A percentile compares a stretch with the other conserved stretches of the same genome.
These are phyloP conservation scores for Amphipyra tragopoginis DNA, from an alignment of 2,888 invertebrate species.

Conservation along the genomic window DNA sequence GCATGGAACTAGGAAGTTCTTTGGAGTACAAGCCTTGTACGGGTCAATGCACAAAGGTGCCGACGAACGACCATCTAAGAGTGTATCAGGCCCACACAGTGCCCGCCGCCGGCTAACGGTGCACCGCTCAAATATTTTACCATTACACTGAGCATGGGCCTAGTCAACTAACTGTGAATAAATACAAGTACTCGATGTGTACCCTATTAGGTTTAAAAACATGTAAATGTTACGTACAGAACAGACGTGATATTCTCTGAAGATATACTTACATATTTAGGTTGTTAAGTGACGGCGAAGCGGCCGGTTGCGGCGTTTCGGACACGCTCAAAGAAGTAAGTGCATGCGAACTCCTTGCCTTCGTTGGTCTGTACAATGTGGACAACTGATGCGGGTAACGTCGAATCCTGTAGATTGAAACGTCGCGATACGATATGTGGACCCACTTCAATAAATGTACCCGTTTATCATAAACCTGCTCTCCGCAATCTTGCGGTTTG, in stretches of 20 bases:
- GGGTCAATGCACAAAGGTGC: slow-evolving; percentile 87
- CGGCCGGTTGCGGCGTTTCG: slow-evolving; percentile 58
- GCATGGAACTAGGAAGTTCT: slow-evolving; percentile 72
- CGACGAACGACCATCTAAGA: slow-evolving; percentile 73
- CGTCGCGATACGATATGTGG: slow-evolving; percentile 61
- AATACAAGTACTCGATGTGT: slow-evolving; percentile 46
- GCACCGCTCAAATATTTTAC: slow-evolving; percentile 79
- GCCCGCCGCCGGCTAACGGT: slow-evolving; percentile 75
- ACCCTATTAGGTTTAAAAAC: slow-evolving; percentile 41
- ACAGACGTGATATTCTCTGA: slow-evolving; percentile 36
- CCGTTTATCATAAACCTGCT: slow-evolving; percentile 61
- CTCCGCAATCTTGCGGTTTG: slow-evolving; percentile 65
- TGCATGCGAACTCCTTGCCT: slow-evolving; percentile 48
- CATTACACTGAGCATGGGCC: slow-evolving; percentile 57
- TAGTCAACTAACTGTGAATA: slow-evolving; percentile 60
- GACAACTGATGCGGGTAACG: slow-evolving; percentile 61
- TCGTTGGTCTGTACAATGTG: slow-evolving; percentile 57
- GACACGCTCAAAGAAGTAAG: slow-evolving; percentile 56
- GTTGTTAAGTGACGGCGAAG: slow-evolving; percentile 42
- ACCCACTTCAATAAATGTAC: slow-evolving; percentile 61
- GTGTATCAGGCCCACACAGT: slow-evolving; percentile 64
- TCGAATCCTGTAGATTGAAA: slow-evolving; percentile 65
- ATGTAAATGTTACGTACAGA: slow-evolving; percentile 46
- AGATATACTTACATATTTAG: slow-evolving; percentile 52
- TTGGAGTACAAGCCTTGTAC: slow-evolving; percentile 78